Conservation (phyloP, 2,113 vertebrate species). For the Calyptomena viridis region DNA sequence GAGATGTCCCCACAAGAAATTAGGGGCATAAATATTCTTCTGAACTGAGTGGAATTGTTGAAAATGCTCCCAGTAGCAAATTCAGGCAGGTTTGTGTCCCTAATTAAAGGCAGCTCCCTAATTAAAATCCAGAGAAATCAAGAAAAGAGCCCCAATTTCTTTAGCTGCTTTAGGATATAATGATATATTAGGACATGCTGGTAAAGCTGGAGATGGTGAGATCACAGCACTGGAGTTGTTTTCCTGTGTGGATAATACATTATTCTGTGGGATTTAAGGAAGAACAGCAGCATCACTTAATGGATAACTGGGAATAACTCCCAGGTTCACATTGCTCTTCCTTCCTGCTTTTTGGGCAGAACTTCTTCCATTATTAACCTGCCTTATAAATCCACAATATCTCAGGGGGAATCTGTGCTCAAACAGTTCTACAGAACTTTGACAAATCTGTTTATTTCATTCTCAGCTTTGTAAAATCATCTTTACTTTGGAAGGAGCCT, state of each 20-base stretch:
- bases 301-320: background rate
- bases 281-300: background rate
- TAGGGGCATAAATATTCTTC: background rate
- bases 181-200: background rate
- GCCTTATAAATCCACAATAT: background rate
- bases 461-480: background rate
- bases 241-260: too few relatives aligned
- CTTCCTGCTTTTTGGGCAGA: background rate
- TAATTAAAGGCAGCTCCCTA: background rate
- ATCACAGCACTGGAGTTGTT: background rate
- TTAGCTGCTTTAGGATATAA: background rate
- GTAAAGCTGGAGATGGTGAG: background rate
- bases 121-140: background rate
- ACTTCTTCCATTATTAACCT: background rate
- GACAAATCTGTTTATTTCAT: background rate
- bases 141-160: background rate
- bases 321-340: background rate
- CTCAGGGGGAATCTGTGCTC: background rate
- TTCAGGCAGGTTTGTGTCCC: background rate
- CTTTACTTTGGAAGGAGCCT: background rate
- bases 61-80: background rate
- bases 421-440: background rate
- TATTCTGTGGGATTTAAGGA: background rate
- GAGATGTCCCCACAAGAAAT: background rate
- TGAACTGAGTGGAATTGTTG: background rate